Conservation (phyloP, 2,797 vertebrate genomes). For the Coccyzus lansbergi region DNA sequence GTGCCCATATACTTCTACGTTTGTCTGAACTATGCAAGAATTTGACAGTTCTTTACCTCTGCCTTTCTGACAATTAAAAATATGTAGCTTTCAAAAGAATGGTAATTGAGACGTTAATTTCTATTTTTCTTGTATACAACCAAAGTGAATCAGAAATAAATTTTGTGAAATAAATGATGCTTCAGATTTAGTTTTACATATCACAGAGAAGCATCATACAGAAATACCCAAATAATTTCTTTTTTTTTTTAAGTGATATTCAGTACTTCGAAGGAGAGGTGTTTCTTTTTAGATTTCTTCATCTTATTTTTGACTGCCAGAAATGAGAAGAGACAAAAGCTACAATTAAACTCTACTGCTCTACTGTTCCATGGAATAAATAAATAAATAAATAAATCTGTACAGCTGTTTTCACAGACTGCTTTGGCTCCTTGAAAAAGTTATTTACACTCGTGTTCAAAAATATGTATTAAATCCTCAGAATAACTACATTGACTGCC, state of each 20-base stretch:
- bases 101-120: not conserved
- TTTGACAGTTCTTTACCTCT: not conserved
- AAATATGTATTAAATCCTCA: conserved; percentile 60
- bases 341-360: not conserved
- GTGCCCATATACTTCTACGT: not conserved
- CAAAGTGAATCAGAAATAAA: conserved; percentile 3
- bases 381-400: not conserved
- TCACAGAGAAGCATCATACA: not conserved
- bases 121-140: not conserved
- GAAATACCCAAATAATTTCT: not conserved
- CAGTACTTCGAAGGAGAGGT: not conserved
- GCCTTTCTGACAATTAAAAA: not conserved
- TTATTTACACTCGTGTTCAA: conserved; percentile 60
- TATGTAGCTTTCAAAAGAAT: not conserved
- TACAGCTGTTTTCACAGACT: conserved; percentile 42
- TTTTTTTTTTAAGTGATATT: not conserved
- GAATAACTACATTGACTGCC: conserved; percentile 46
- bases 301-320: conserved; percentile 15
- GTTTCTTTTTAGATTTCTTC: not conserved
- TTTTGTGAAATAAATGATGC: not conserved
- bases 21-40: not conserved
- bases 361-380: not conserved
- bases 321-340: conserved; percentile 30
- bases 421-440: conserved; percentile 36
- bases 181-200: not conserved